Percentiles rank a stretch among this genome's conserved stretches.
phyloP scores from a whole-genome alignment of 2,113 vertebrate genomes.

The Lasiurus borealis region DNA sequence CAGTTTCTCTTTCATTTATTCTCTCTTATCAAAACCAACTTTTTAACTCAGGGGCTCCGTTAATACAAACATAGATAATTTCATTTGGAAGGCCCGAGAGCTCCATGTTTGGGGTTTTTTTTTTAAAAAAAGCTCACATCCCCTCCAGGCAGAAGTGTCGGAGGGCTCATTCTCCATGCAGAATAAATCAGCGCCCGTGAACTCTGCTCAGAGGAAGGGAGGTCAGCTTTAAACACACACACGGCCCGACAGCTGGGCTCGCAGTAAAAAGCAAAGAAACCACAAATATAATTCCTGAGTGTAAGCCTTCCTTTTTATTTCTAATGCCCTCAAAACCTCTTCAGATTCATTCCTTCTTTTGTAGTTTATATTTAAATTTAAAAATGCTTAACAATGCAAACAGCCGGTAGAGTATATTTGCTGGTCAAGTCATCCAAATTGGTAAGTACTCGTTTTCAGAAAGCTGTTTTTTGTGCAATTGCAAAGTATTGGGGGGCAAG shows the following conservation, averaged over 20 bases:
- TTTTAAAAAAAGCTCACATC: background rate
- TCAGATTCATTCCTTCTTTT: conserved; percentile 44
- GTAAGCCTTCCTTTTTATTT: conserved; percentile 64
- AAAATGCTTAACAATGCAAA: conserved; percentile 37
- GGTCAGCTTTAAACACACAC: conserved; percentile 66
- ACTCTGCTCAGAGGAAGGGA: conserved; percentile 67
- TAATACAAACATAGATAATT: conserved; percentile 80
- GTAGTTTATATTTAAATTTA: background rate
- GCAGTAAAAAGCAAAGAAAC: conserved; percentile 15
- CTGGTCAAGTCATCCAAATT: background rate
- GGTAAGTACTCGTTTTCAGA: background rate
- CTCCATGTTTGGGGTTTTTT: conserved; percentile 70
- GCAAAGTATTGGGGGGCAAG: background rate
- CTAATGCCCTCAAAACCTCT: conserved; percentile 31
- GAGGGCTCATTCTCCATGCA: conserved; percentile 66
- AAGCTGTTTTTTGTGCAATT: background rate
- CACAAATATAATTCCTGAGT: conserved; percentile 26
- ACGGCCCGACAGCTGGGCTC: conserved; percentile 55
- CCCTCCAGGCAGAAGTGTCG: conserved; percentile 65
- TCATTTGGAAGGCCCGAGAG: conserved; percentile 77
- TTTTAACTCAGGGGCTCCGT: conserved; percentile 67
- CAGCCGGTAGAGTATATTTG: background rate
- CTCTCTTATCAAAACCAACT: conserved; percentile 81
- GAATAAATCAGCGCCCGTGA: conserved; percentile 71
- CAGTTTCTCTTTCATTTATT: conserved; percentile 82